Conservation (phyloP, 53 echinoderm and acorn worm genomes). For the Echinarachnius parma region DNA sequence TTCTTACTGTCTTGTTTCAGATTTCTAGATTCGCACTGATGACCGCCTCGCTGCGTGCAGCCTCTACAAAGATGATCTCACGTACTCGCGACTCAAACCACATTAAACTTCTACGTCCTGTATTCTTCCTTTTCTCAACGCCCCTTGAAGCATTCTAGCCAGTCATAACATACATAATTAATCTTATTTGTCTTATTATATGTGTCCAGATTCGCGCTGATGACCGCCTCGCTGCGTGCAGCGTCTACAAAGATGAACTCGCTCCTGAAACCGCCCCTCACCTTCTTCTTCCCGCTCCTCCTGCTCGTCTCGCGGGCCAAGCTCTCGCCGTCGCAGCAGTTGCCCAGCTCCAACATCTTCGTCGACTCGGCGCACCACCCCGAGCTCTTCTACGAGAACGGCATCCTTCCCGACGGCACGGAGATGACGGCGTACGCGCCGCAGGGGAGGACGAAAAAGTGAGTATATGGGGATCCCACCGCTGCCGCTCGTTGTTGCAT, state of each 20-base stretch:
- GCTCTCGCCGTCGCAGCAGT: slow-evolving; percentile 66
- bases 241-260: slow-evolving; percentile 58
- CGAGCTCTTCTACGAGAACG: slow-evolving; percentile 72
- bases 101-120: too few relatives aligned
- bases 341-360: slow-evolving; percentile 74
- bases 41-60: too few relatives aligned
- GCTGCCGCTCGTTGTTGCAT: too few relatives aligned
- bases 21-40: too few relatives aligned
- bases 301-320: slow-evolving; percentile 70
- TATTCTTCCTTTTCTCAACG: too few relatives aligned
- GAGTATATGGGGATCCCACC: too few relatives aligned
- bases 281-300: slow-evolving; percentile 61
- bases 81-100: too few relatives aligned
- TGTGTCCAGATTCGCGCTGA: neutral
- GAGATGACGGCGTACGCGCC: slow-evolving; percentile 73
- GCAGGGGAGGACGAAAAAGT: slow-evolving; percentile 62
- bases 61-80: too few relatives aligned
- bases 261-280: slow-evolving; percentile 59
- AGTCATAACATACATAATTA: too few relatives aligned
- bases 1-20: too few relatives aligned
- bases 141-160: too few relatives aligned
- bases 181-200: too few relatives aligned
- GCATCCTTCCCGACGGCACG: slow-evolving; percentile 82
- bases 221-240: neutral
- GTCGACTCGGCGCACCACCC: slow-evolving; percentile 54